A percentile compares a stretch with the other conserved stretches of the same genome.
phyloP scores from a whole-genome alignment of 2,888 invertebrate genomes.

The Oligia fasciuncula region DNA sequence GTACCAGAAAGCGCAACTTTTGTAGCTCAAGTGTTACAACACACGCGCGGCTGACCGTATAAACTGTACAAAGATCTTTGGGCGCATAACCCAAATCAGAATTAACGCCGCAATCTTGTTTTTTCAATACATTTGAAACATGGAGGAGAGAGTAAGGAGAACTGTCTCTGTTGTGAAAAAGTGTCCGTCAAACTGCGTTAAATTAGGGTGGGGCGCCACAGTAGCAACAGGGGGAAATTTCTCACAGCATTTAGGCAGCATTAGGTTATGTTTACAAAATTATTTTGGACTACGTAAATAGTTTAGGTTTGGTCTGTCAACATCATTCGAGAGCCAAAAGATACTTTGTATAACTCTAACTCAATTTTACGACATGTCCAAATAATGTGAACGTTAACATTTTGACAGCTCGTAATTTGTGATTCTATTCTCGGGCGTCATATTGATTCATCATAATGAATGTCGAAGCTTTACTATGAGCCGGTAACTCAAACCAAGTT shows the following conservation, averaged over 20 bases:
- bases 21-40: neutral
- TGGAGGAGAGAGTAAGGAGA: no score
- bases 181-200: no score
- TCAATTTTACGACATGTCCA: neutral
- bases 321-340: neutral
- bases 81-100: neutral
- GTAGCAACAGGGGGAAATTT: no score
- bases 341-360: neutral
- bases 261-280: no score
- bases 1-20: neutral
- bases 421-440: neutral
- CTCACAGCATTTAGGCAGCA: no score
- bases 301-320: no score
- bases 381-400: neutral
- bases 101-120: neutral
- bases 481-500: conserved; percentile 31
- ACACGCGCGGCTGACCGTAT: neutral
- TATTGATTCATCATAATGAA: conserved; percentile 45
- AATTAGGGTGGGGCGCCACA: no score
- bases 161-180: no score
- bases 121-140: neutral
- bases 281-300: no score
- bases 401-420: conserved; percentile 7
- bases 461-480: conserved; percentile 33
- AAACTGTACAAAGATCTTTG: no score